These are phyloP conservation scores for Tetrapedia diversipes DNA, from an alignment of 2,888 invertebrate species.

Conservation along the genomic window DNA sequence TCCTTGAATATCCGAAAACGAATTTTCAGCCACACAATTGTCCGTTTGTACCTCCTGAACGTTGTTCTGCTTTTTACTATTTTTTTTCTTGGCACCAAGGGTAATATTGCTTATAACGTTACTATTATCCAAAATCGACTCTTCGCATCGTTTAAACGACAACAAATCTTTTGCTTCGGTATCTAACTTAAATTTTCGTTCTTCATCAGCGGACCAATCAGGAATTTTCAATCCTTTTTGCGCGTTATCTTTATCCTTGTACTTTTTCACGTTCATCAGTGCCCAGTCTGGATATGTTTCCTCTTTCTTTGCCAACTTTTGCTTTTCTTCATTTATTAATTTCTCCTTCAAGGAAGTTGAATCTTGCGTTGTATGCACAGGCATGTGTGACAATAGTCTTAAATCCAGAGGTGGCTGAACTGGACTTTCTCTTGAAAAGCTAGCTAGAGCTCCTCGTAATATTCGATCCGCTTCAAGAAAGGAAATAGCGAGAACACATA, in stretches of 20 bases:
- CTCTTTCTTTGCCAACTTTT: conserved; percentile 70
- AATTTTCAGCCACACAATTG: conserved; percentile 53
- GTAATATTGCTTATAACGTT: conserved; percentile 54
- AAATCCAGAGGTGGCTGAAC: conserved; percentile 87
- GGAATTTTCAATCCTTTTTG: conserved; percentile 75
- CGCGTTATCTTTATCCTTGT: conserved; percentile 72
- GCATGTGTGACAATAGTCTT: conserved; percentile 82
- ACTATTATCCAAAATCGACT: conserved; percentile 61
- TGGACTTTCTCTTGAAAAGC: conserved; percentile 84
- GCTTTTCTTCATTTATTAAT: conserved; percentile 58
- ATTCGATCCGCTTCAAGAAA: conserved; percentile 90
- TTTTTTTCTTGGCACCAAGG: conserved; percentile 69
- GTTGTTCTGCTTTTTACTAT: conserved; percentile 62
- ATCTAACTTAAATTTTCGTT: conserved; percentile 76
- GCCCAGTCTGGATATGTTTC: conserved; percentile 75
- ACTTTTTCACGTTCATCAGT: conserved; percentile 76
- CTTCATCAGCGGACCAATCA: conserved; percentile 79
- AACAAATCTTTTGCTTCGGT: conserved; percentile 75
- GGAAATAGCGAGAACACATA: conserved; percentile 87
- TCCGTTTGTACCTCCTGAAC: conserved; percentile 58
- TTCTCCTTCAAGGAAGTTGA: conserved; percentile 69
- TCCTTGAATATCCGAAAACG: conserved; percentile 58
- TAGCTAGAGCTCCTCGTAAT: conserved; percentile 84
- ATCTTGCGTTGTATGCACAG: conserved; percentile 81
- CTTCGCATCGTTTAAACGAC: conserved; percentile 68